Evolutionary conservation across 2,888 invertebrate species (phyloP), one percentile per base, ranked within the genome.

Genomic region (Leptopilina drosophilae): DNA sequence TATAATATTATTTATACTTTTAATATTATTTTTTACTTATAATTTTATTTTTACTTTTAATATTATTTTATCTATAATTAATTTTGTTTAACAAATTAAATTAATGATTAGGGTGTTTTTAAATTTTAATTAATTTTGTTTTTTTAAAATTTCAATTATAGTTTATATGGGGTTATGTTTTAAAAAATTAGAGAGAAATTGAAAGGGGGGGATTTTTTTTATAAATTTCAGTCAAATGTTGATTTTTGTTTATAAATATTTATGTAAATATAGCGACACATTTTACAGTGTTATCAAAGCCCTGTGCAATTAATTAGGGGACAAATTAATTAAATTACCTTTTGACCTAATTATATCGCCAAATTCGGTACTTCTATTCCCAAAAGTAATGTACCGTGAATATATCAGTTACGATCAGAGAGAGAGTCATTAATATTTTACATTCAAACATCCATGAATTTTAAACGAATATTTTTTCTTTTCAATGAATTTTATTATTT

Each of bases 321-420:
- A 33, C 20, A 15, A 8, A 69, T 69, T 53, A 69, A 53, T 20
- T 8, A 49, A 53, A 53, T 69, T 53, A 53, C 26, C 26, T 11
- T 26, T 14, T 69, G 53, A 49, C 53, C 53, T 49, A 14, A 53
- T 69, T 69, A 15, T 53, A 8, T 33, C 33, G 33, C 53, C 26
- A 56, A 69, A 69, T n/a, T 49, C 46, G 53, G 26, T 20, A 69
- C 20, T 69, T 69, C 14, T 8, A 53, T 26, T 69, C 69, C 49
- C 69, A 33, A 33, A 69, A 69, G 69, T 53, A 69, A 26, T 69
- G 49, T 53, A 33, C 12, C 12, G 53, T 20, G 53, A 69, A 69
- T 69, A 12, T 53, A 20, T 49, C 49, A 49, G 66, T 46, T 46
- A 40, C 65, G 26, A 65, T 65, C 12, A 40, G 42, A 42, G 42